These are phyloP conservation scores for Capra hircus DNA, from an alignment of 2,113 vertebrate species.

Conservation along the genomic window DNA sequence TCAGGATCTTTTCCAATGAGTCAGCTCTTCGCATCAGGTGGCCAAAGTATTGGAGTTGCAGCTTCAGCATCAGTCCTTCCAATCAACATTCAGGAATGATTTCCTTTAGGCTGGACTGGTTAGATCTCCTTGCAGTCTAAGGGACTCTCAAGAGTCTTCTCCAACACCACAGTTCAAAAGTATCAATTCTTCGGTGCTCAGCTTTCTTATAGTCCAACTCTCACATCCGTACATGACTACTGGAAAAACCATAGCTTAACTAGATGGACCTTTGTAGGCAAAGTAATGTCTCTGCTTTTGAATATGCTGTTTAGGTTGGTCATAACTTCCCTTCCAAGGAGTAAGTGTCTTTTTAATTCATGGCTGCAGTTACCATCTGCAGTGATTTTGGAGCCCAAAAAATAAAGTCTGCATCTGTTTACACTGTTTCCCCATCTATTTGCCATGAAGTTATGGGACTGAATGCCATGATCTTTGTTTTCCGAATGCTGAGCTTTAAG, in stretches of 20 bases:
- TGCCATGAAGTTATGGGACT: not conserved
- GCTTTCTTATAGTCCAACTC: not conserved
- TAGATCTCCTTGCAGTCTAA: not conserved
- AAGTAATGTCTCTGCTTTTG: not conserved
- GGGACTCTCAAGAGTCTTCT: not conserved
- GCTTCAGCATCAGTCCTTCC: not conserved
- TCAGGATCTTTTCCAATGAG: not conserved
- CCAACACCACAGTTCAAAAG: not conserved
- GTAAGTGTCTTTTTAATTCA: not conserved
- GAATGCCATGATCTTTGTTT: not conserved
- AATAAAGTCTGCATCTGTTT: not conserved
- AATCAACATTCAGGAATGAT: not conserved
- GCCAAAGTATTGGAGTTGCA: not conserved
- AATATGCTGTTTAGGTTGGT: not conserved
- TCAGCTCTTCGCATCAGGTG: fast-evolving
- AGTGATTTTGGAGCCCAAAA: fast-evolving
- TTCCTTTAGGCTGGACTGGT: not conserved
- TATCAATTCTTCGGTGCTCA: fast-evolving
- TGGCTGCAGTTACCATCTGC: not conserved
- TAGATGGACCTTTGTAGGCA: not conserved
- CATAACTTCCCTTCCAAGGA: not conserved
- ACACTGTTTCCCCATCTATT: not conserved
- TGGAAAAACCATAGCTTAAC: not conserved
- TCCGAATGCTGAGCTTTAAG: not conserved
- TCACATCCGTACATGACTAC: not conserved